Evolutionary conservation across 1,140 invertebrate species (phyloP), one percentile per base, ranked within the genome.

Genomic region (Sminthurides bifidus): DNA sequence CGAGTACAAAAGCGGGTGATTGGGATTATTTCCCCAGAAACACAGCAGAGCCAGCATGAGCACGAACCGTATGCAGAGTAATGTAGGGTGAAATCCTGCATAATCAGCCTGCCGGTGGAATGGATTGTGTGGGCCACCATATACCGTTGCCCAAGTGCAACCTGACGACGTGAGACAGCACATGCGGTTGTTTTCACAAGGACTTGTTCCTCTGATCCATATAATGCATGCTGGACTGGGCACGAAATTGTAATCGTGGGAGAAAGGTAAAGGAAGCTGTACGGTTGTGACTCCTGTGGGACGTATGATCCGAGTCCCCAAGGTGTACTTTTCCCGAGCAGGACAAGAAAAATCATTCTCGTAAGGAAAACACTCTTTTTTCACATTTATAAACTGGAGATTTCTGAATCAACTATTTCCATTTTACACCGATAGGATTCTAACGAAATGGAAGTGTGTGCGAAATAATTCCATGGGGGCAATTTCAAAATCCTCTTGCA

Each of bases 341-440:
- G 56, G 56, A 58, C 60, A 58, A 58, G 56, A 62, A 62, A 62
- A 62, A 62, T 62, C 56, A 59, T 62, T 62, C 45, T 53, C 30
- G 50, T 54, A 30, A 52, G 40, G 51, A 55, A 60, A 60, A 60
- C 55, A 57, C 48, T 57, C 48, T 57, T 45, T 57, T 57, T 56
- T 56, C 55, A 49, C 45, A 56, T 50, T 17, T 50, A 56, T 46
- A 15, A 19, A 51, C 43, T 53, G 49, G 26, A 52, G 56, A 58
- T 58, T 58, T 53, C 50, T 43, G 41, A 58, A 58, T 58, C 49
- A 58, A 58, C 49, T 53, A 52, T 56, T 56, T 56, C 48, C 43
- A 56, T 56, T 56, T 56, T 56, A 56, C 54, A 56, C 46, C 54
- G 48, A 56, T 56, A 51, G 37, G 24, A 33, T 56, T 44, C 37